Percentiles rank a stretch among this genome's conserved stretches.
Conservation (phyloP, 2,797 vertebrate species). For the Phaenicophaeus curvirostris region DNA sequence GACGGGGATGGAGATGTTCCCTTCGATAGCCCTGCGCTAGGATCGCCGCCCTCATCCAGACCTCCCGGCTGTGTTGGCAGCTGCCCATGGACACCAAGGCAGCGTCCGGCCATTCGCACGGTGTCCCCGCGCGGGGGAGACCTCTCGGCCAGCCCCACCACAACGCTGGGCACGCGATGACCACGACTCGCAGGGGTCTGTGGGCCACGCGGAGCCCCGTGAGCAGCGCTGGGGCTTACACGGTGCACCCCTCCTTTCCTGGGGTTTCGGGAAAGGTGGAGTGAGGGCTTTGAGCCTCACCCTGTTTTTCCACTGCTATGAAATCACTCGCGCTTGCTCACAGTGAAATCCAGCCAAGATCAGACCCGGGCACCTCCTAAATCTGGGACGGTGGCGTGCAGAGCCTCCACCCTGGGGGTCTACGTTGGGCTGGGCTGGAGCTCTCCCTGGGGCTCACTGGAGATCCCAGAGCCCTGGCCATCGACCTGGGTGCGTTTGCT, state of each 20-base stretch:
- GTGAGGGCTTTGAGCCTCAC: background rate
- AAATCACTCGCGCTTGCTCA: background rate
- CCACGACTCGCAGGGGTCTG: background rate
- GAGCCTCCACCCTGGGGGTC: background rate
- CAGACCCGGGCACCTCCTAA: background rate
- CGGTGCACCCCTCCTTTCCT: background rate
- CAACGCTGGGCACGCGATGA: background rate
- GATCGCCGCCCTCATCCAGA: background rate
- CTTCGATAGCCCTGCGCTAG: background rate
- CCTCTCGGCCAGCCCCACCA: background rate
- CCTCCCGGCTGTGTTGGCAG: background rate
- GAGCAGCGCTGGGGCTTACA: background rate
- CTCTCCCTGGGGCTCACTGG: fast-evolving
- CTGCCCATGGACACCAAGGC: background rate
- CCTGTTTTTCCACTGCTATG: background rate
- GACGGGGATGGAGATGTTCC: background rate
- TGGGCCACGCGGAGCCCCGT: fast-evolving
- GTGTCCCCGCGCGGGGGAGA: background rate
- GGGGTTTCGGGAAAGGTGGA: background rate
- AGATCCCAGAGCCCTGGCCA: background rate
- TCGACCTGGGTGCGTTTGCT: background rate
- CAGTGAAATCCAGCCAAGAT: background rate
- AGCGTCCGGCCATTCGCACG: fast-evolving
- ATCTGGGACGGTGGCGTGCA: background rate
- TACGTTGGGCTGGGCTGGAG: background rate